These are phyloP conservation scores for Elachura formosa DNA, from an alignment of 2,113 vertebrate species.

Conservation along the genomic window DNA sequence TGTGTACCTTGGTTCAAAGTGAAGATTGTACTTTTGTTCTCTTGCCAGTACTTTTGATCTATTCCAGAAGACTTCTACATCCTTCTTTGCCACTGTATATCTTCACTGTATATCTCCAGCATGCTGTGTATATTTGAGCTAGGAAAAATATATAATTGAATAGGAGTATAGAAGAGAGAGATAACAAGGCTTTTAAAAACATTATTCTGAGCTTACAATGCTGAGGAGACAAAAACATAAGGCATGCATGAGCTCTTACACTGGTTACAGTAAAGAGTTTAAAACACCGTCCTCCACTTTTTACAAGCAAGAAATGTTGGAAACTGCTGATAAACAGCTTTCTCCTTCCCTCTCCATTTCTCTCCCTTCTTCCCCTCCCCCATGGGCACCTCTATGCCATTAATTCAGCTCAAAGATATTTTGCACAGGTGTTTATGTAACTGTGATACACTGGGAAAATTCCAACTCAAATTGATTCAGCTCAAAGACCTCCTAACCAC, in stretches of 20 bases:
- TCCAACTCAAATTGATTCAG: conserved; percentile 13
- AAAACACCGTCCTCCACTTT: not conserved
- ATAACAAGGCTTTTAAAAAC: not conserved
- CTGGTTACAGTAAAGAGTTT: not conserved
- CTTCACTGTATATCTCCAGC: not conserved
- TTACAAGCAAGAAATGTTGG: not conserved
- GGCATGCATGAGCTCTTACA: not conserved
- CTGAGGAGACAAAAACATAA: not conserved
- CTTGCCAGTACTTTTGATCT: not conserved
- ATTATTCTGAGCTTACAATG: not conserved
- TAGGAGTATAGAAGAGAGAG: not conserved
- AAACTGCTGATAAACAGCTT: conserved; percentile 10
- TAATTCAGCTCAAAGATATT: conserved; percentile 46
- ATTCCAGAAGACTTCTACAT: not conserved
- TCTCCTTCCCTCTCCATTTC: not conserved
- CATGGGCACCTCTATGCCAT: not conserved
- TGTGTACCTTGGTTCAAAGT: not conserved
- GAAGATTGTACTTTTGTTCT: conserved; percentile 13
- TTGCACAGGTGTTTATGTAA: conserved; percentile 50
- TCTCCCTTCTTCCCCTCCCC: not conserved
- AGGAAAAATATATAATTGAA: not conserved
- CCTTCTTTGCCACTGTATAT: not conserved
- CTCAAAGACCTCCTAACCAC: not conserved
- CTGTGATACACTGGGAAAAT: conserved; percentile 50
- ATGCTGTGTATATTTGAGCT: not conserved